These are phyloP conservation scores for Magallana angulata DNA, from an alignment of 1,140 invertebrate genomes.

Conservation along the genomic window DNA sequence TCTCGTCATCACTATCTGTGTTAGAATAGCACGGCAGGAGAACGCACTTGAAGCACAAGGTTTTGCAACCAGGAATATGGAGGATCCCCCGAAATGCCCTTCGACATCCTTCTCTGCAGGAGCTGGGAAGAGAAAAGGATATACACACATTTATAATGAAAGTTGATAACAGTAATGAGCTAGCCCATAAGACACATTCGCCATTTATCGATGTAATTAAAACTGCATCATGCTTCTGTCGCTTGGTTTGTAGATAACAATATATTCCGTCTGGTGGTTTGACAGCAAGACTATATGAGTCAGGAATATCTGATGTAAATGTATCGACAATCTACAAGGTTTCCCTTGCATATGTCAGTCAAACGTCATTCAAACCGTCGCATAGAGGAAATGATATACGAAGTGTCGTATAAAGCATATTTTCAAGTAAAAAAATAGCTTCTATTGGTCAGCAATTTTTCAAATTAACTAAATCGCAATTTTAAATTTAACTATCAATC, in stretches of 20 bases:
- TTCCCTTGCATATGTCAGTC: too few relatives aligned
- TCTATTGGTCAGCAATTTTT: too few relatives aligned
- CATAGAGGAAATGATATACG: too few relatives aligned
- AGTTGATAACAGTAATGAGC: neutral
- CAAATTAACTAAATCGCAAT: too few relatives aligned
- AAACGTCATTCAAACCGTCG: too few relatives aligned
- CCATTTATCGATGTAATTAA: conserved; percentile 20
- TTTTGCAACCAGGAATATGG: conserved; percentile 51
- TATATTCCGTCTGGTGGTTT: neutral
- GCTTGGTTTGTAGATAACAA: neutral
- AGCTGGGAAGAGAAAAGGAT: conserved; percentile 26
- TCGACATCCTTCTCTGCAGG: conserved; percentile 51
- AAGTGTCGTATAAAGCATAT: too few relatives aligned
- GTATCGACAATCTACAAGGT: too few relatives aligned
- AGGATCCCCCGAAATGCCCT: conserved; percentile 46
- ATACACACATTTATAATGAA: neutral
- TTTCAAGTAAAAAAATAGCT: too few relatives aligned
- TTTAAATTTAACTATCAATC: too few relatives aligned
- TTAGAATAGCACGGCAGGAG: conserved; percentile 43
- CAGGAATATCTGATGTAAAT: too few relatives aligned
- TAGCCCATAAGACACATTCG: neutral
- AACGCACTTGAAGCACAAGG: conserved; percentile 51
- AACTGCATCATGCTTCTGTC: neutral
- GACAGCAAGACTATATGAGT: neutral
- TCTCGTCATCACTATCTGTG: conserved; percentile 53